Evolutionary conservation across 2,888 invertebrate genomes (phyloP).

Genomic region (Allygus modestus): DNA sequence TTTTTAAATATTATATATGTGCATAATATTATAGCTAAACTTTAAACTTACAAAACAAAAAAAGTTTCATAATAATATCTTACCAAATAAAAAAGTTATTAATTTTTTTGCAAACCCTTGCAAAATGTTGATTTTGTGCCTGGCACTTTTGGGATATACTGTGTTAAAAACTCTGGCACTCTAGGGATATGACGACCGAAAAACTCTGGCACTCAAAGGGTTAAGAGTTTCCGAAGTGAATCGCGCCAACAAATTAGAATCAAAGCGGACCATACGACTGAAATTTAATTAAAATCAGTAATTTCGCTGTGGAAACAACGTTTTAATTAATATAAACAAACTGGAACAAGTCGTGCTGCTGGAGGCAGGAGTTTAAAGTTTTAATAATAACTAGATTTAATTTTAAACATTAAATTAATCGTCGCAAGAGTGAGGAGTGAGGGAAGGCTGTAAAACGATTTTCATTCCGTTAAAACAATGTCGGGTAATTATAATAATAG

Average conservation of each 20-base stretch:
- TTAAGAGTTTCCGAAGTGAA: constrained; percentile 26
- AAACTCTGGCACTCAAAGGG: too few species aligned
- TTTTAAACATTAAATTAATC: constrained; percentile 58
- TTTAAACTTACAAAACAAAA: too few species aligned
- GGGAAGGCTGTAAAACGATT: constrained; percentile 60
- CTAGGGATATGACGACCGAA: too few species aligned
- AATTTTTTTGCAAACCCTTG: too few species aligned
- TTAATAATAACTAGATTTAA: constrained; percentile 58
- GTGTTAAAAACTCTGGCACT: too few species aligned
- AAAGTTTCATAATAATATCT: too few species aligned
- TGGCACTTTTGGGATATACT: too few species aligned
- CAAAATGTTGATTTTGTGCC: too few species aligned
- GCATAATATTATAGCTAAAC: too few species aligned
- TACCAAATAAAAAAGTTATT: too few species aligned
- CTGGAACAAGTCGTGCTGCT: constrained; percentile 30
- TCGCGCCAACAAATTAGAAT: constrained; percentile 29
- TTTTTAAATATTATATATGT: too few species aligned
- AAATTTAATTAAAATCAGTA: constrained; percentile 62
- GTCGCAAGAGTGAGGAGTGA: constrained; percentile 19
- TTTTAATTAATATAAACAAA: constrained; percentile 62
- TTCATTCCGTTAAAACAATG: constrained; percentile 63
- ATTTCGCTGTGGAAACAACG: constrained; percentile 51
- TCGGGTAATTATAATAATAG: constrained; percentile 65
- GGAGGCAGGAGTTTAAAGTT: constrained; percentile 51
- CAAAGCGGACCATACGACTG: constrained; percentile 36